Evolutionary conservation across 2,797 vertebrate species (phyloP).

Genomic region (Aplochiton taeniatus): DNA sequence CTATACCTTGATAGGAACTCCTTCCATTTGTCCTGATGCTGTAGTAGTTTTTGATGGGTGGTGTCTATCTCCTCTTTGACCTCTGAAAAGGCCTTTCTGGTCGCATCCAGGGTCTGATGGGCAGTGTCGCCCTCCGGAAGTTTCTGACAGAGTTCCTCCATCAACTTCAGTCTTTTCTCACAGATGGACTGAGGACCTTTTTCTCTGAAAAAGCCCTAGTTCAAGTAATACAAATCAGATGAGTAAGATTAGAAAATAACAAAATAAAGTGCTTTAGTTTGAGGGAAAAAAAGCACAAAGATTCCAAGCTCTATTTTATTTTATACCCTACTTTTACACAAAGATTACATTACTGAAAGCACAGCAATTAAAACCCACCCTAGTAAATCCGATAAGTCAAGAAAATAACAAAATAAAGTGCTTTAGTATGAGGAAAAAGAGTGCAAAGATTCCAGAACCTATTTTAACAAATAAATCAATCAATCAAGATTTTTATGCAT

Average conservation of each 20-base stretch:
- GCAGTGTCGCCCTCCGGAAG: constrained; percentile 83
- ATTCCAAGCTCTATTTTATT: too few species aligned
- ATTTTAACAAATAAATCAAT: too few species aligned
- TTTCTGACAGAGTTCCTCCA: constrained; percentile 91
- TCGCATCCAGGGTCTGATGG: constrained; percentile 73
- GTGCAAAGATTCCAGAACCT: not conserved
- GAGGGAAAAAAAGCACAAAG: too few species aligned
- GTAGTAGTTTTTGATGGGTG: constrained; percentile 81
- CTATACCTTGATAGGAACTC: constrained; percentile 84
- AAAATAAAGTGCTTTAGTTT: too few species aligned
- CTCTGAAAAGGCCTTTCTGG: constrained; percentile 76
- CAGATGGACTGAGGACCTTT: constrained; percentile 88
- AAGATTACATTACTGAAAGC: too few species aligned
- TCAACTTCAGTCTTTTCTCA: constrained; percentile 89
- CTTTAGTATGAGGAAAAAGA: not conserved
- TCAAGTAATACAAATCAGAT: not conserved
- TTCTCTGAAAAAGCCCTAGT: constrained; percentile 90
- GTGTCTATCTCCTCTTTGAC: constrained; percentile 81
- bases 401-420: not conserved
- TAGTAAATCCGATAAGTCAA: not conserved
- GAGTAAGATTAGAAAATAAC: too few species aligned
- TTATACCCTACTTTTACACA: too few species aligned
- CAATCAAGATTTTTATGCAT: not conserved
- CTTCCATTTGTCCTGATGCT: constrained; percentile 90
- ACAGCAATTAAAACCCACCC: not conserved